These are phyloP conservation scores for Orussus abietinus DNA, from an alignment of 1,140 invertebrate species.

Conservation along the genomic window DNA sequence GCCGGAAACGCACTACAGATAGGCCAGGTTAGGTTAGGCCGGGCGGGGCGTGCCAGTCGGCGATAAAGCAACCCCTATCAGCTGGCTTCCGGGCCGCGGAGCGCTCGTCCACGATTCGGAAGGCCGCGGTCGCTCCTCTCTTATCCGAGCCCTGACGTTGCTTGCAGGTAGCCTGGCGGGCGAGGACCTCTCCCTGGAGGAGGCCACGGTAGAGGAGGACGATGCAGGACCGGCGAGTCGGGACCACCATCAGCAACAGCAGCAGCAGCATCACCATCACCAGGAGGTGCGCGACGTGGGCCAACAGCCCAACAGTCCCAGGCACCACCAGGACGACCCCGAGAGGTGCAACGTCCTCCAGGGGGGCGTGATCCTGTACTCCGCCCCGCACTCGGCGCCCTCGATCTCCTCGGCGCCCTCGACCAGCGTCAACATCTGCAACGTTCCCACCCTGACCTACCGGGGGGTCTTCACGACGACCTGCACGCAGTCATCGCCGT, in stretches of 20 bases:
- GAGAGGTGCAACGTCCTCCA: conserved; percentile 46
- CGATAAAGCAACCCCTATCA: too few species aligned
- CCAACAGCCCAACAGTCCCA: conserved; percentile 49
- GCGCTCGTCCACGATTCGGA: neutral
- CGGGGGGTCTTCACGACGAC: conserved; percentile 67
- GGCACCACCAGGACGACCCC: conserved; percentile 45
- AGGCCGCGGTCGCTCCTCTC: neutral
- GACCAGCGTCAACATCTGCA: conserved; percentile 58
- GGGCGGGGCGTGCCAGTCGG: too few species aligned
- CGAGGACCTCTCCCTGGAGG: conserved; percentile 70
- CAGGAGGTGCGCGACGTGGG: conserved; percentile 46
- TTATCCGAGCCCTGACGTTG: conserved; percentile 20
- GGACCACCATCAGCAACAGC: conserved; percentile 48
- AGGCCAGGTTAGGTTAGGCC: too few species aligned
- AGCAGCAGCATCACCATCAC: conserved; percentile 32
- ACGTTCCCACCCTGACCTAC: conserved; percentile 54
- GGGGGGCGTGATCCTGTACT: conserved; percentile 47
- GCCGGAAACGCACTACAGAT: too few species aligned
- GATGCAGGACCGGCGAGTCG: conserved; percentile 61
- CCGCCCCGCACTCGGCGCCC: conserved; percentile 36
- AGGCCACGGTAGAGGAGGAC: conserved; percentile 65
- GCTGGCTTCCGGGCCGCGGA: too few species aligned
- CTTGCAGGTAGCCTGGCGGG: conserved; percentile 71
- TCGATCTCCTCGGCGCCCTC: conserved; percentile 30
- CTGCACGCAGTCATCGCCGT: conserved; percentile 55